Percentiles rank a stretch among this genome's conserved stretches.
Conservation (phyloP, 1,140 invertebrate genomes). For the Dermatophagoides farinae region DNA sequence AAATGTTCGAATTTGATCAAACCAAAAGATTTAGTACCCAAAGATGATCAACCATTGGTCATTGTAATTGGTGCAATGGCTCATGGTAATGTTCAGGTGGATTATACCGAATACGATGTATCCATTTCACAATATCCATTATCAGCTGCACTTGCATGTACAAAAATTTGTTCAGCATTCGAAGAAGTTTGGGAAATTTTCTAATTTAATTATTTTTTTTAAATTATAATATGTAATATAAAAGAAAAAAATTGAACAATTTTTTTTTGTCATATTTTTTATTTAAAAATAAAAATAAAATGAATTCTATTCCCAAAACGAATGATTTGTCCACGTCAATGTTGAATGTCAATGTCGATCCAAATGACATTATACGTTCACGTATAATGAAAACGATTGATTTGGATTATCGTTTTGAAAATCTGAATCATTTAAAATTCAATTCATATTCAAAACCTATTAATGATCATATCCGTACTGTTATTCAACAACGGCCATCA, state of each 20-base stretch:
- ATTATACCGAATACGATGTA: constrained; percentile 73
- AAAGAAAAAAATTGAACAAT: no score
- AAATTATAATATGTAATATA: neutral
- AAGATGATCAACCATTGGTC: constrained; percentile 46
- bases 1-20: constrained; percentile 53
- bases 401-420: no score
- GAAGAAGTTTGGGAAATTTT: constrained; percentile 82
- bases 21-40: constrained; percentile 55
- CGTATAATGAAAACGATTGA: no score
- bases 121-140: constrained; percentile 91
- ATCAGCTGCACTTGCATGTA: constrained; percentile 82
- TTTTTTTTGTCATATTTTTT: neutral
- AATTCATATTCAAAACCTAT: no score
- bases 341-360: no score
- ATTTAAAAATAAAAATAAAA: neutral
- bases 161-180: constrained; percentile 88
- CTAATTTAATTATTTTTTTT: constrained; percentile 25
- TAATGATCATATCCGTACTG: no score
- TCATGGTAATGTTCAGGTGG: constrained; percentile 69
- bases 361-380: no score
- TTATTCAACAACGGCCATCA: no score
- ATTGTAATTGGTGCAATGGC: constrained; percentile 92
- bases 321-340: no score
- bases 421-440: no score
- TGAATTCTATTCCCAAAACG: neutral